Conservation (phyloP, 2,888 invertebrate genomes). For the Saturnia pavonia region DNA sequence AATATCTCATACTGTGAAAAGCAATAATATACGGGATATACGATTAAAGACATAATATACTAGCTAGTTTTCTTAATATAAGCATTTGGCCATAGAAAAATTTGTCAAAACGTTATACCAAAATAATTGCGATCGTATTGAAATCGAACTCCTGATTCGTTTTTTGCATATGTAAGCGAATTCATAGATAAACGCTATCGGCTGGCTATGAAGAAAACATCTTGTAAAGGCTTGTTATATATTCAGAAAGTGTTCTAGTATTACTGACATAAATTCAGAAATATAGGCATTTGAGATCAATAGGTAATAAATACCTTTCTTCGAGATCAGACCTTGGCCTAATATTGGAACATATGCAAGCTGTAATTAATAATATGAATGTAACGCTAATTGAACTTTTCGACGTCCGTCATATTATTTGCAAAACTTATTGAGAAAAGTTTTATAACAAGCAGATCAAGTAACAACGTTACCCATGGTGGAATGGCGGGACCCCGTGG, state of each 20-base stretch:
- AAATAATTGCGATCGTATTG: neutral
- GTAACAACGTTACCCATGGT: slow-evolving; percentile 63
- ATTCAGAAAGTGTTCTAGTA: neutral
- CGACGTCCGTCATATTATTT: neutral
- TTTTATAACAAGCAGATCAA: slow-evolving; percentile 38
- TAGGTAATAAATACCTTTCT: neutral
- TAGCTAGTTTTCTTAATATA: too few species aligned
- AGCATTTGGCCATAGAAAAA: too few species aligned
- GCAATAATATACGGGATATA: too few species aligned
- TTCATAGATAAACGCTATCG: too few species aligned
- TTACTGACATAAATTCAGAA: too few species aligned
- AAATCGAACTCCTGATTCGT: neutral
- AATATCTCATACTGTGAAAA: neutral
- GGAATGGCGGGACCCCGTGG: slow-evolving; percentile 73
- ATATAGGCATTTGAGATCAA: too few species aligned
- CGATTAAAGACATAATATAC: too few species aligned
- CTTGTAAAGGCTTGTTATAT: neutral
- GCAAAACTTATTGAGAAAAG: neutral
- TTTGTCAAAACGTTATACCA: too few species aligned
- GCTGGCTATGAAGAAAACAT: neutral
- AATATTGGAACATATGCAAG: neutral
- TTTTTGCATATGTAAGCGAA: too few species aligned
- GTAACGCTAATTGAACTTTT: neutral
- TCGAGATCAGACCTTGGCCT: neutral
- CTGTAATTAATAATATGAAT: neutral